A percentile compares a stretch with the other conserved stretches of the same genome.
Evolutionary conservation across 1,140 invertebrate genomes (phyloP).

Genomic region (Monochamus saltuarius): DNA sequence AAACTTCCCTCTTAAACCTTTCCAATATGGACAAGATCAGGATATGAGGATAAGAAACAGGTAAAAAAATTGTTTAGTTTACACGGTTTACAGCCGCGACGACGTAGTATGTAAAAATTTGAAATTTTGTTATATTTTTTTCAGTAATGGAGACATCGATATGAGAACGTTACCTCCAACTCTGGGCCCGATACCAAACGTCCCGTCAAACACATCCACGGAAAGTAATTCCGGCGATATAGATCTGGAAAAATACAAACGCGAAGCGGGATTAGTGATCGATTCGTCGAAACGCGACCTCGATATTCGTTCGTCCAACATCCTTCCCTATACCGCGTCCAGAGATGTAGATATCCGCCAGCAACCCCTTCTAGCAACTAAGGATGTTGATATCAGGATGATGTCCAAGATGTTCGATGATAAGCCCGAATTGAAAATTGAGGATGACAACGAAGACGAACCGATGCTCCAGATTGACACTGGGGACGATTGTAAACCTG

Average conservation of each 20-base stretch:
- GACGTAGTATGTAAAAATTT: too few species aligned
- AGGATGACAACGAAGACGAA: conserved; percentile 26
- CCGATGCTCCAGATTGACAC: conserved; percentile 27
- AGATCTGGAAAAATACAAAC: conserved; percentile 25
- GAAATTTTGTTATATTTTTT: conserved; percentile 11
- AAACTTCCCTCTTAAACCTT: conserved; percentile 32
- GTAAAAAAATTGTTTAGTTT: conserved; percentile 19
- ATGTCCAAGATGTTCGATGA: conserved; percentile 16
- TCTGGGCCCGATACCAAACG: not conserved
- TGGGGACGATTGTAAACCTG: conserved; percentile 24
- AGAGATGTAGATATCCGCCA: conserved; percentile 37
- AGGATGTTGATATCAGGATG: conserved; percentile 54
- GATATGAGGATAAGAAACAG: conserved; percentile 46
- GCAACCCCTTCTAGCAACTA: conserved; percentile 8
- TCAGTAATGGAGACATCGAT: conserved; percentile 49
- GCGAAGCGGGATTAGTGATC: conserved; percentile 20
- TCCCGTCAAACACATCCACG: not conserved
- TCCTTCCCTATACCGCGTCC: conserved; percentile 27
- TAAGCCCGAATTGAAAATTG: conserved; percentile 48
- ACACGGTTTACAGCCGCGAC: too few species aligned
- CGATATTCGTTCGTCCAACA: conserved; percentile 36
- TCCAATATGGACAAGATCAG: conserved; percentile 41
- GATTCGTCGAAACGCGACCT: conserved; percentile 26
- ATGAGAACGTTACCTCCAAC: conserved; percentile 46
- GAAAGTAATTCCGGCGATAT: conserved; percentile 5